Evolutionary conservation across 2,888 invertebrate genomes (phyloP), one percentile per base, ranked within the genome.

Genomic region (Coenonympha arcania): DNA sequence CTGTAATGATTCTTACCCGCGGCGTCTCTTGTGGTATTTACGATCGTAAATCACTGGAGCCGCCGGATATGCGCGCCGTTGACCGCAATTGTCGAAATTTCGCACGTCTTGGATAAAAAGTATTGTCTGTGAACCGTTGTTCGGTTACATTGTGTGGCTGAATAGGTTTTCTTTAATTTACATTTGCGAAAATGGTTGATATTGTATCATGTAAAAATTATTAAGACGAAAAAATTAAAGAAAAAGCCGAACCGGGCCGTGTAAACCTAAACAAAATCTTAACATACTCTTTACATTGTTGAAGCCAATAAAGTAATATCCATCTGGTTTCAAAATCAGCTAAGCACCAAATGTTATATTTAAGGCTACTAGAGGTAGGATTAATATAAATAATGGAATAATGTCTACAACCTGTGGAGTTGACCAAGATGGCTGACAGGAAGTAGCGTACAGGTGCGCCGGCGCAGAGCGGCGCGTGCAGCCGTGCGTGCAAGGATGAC

Each of bases 341-440:
- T n/a, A n/a, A n/a, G n/a, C n/a, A n/a, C n/a, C n/a, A n/a, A n/a
- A n/a, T n/a, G n/a, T n/a, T n/a, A n/a, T n/a, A n/a, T n/a, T n/a
- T n/a, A n/a, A n/a, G n/a, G n/a, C n/a, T n/a, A n/a, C n/a, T n/a
- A n/a, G 31, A 9, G 8, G 18, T 16, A 26, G 28, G 11, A 13
- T 15, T 4, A 24, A 11, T 18, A 6, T 28, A 26, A 18, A 18
- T 24, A 13, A 9, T 13, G 11, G 11, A 8, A 34, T 15, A n/a
- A 31, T 31, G 26, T 36, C 44, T 44, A 36, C 41, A 43, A 50
- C 43, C 49, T 50, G 50, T 45, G 40, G 46, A 53, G 50, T 45
- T 36, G 46, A 53, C 46, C 72, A 76, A 78, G 76, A 79, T 78
- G 81, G 81, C 76, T 63, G 68, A 69, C 79, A 77, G 81, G 81